phyloP scores from a whole-genome alignment of 2,113 vertebrate genomes.

The Baryphthengus martii region DNA sequence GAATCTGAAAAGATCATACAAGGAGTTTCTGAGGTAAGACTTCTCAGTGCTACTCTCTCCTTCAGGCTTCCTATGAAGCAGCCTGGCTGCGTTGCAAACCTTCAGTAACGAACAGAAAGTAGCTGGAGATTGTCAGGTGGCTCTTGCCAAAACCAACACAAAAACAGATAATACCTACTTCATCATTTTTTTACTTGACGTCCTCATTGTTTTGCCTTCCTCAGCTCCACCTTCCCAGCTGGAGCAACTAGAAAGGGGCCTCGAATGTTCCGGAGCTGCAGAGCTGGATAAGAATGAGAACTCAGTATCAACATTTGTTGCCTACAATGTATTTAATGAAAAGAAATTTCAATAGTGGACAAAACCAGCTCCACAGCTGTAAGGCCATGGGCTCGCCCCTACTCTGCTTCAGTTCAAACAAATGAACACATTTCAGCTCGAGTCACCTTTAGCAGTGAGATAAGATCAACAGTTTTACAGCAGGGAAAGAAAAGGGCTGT shows the following conservation, averaged over 20 bases:
- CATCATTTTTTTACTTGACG: constrained; percentile 76
- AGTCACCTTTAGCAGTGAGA: neutral
- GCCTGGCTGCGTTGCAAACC: neutral
- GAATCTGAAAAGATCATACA: neutral
- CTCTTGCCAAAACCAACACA: neutral
- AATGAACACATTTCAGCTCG: neutral
- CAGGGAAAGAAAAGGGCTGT: neutral
- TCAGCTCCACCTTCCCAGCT: constrained; percentile 85
- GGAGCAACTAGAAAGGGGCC: constrained; percentile 68
- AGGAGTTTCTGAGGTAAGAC: neutral
- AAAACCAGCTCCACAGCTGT: neutral
- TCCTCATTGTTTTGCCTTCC: constrained; percentile 79
- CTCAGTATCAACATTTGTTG: neutral
- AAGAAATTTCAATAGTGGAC: neutral
- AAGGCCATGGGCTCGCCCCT: accelerated
- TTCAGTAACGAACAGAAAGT: neutral
- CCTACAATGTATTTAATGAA: neutral
- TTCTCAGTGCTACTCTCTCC: neutral
- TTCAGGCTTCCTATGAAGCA: neutral
- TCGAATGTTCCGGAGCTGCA: constrained; percentile 77
- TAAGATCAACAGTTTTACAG: neutral
- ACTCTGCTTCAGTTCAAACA: neutral
- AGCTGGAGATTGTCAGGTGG: neutral
- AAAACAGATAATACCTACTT: constrained; percentile 68
- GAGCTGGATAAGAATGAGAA: constrained; percentile 73